Base-by-base conservation (phyloP, 2,113 vertebrate genomes). In the Gallinago paraguaiae region DNA sequence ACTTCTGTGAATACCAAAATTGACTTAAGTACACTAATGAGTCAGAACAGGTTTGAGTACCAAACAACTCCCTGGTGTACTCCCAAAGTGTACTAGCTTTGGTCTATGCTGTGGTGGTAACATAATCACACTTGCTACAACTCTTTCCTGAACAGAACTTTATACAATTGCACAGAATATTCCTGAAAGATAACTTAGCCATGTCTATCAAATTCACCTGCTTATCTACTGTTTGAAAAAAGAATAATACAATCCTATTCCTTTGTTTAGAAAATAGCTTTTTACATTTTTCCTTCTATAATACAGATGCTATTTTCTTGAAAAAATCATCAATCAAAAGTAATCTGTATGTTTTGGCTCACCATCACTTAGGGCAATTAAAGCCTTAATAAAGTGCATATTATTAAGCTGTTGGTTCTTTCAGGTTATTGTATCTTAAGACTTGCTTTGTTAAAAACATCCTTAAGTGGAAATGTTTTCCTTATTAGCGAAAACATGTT, bases 1-100 rank as follows among this genome's bases (percentile, higher is more conserved):
- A 63, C 35, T 76, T 88, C 43, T 91, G 60, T 57, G 68, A 87
- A 93, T 65, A 95, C 68, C 72, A 97, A 96, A 96, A 71, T 85
- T 83, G 60, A 53, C n/a, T 92, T 89, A 97, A 46, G 13, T 78
- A 79, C 37, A 74, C 57, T 22, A 48, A 92, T 59, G 12, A 88
- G 63, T 37, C 81, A 74, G 65, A 89, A 96, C 39, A 94, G 17
- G 53, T 46, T 28, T 79, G 11, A 77, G 46, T 61, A 80, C 11
- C 37, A 89, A 67, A 82, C 27, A 90, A 59, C 28, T 33, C 63
- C 25, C 17, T 6, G 20, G 9, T 16, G 30, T 77, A 76, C 57
- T 68, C 39, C 39, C 39, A 74, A 88, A 39, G 43, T 33, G n/a
- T 23, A 33, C 1, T 37, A 68, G 12, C 31, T 68, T 57, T 79